Percentiles rank a stretch among this genome's conserved stretches.
Evolutionary conservation across 1,140 invertebrate species (phyloP).

Genomic region (Drosophila aff.): DNA sequence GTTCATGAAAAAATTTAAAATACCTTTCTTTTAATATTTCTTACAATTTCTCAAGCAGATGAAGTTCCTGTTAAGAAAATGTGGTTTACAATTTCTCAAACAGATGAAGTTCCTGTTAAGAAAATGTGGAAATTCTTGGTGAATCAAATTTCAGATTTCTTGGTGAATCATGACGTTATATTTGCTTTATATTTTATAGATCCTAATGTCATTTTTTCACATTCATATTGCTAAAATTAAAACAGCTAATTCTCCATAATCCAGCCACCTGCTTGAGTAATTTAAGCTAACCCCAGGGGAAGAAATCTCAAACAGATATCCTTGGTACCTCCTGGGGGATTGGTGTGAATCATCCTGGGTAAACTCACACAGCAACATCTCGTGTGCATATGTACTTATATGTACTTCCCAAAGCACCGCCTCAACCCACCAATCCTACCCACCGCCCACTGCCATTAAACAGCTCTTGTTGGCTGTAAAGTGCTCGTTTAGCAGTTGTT

Average conservation of each 20-base stretch:
- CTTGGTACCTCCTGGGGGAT: not conserved
- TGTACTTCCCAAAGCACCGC: constrained; percentile 2
- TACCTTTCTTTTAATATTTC: too few species aligned
- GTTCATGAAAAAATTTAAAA: too few species aligned
- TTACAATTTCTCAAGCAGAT: too few species aligned
- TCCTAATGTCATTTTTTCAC: not conserved
- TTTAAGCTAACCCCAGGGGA: not conserved
- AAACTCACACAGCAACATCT: not conserved
- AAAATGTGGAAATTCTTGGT: too few species aligned
- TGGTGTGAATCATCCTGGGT: constrained; percentile 19
- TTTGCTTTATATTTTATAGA: not conserved
- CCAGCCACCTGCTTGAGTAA: not conserved
- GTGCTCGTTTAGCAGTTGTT: constrained; percentile 65
- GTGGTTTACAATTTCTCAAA: too few species aligned
- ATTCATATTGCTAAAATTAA: not conserved
- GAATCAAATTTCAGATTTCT: too few species aligned
- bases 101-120: too few species aligned
- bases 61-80: too few species aligned
- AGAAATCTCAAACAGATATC: constrained; percentile 6
- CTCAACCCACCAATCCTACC: not conserved
- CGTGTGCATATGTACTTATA: not conserved
- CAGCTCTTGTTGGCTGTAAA: constrained; percentile 64
- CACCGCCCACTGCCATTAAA: constrained; percentile 52
- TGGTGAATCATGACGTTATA: not conserved
- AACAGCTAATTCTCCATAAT: not conserved